Evolutionary conservation across 2,113 vertebrate species (phyloP).

Genomic region (crab-eating macaque (Macaca fascicularis)): T2T-MFA8v1.1 NC_088380.1:160705501-160706000

Average conservation of each 20-base stretch:
- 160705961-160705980: background rate
- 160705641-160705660: background rate
- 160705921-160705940: background rate
- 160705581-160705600: background rate
- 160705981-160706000: background rate
- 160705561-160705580: background rate
- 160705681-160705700: background rate
- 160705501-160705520: background rate
- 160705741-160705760: background rate
- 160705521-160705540: background rate
- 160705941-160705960: background rate
- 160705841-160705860: background rate
- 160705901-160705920: background rate
- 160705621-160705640: background rate
- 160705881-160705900: background rate
- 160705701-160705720: background rate
- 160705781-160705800: no score
- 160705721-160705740: background rate
- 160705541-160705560: background rate
- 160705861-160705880: background rate
- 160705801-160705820: background rate
- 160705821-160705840: no score
- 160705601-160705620: background rate
- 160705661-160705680: background rate
- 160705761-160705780: background rate